Evolutionary conservation across 2,888 invertebrate species (phyloP).

Genomic region (Dasysyrphus albostriatus): DNA sequence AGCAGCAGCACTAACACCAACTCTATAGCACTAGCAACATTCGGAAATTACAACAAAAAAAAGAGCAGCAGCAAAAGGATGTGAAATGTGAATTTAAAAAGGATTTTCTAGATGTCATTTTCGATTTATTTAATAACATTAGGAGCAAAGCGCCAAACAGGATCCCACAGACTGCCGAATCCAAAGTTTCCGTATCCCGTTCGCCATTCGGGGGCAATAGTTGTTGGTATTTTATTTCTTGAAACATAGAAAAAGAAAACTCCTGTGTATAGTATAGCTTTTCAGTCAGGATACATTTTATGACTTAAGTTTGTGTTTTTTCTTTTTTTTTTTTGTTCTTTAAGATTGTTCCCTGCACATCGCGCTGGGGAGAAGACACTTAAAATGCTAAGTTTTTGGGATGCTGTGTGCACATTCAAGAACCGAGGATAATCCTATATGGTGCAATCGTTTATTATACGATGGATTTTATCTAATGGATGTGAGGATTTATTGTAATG

Average conservation of each 20-base stretch:
- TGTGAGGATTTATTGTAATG: slow-evolving; percentile 73
- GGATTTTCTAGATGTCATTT: slow-evolving; percentile 71
- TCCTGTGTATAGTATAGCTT: neutral
- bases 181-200: slow-evolving; percentile 16
- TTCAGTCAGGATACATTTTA: slow-evolving; percentile 62
- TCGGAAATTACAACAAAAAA: slow-evolving; percentile 9
- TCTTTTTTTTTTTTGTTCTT: neutral
- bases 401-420: slow-evolving; percentile 40
- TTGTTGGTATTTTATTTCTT: slow-evolving; percentile 55
- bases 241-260: neutral
- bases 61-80: slow-evolving; percentile 3
- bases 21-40: slow-evolving; percentile 9
- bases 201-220: slow-evolving; percentile 5
- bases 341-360: slow-evolving; percentile 57
- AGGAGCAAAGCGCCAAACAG: slow-evolving; percentile 41
- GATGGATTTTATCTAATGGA: slow-evolving; percentile 73
- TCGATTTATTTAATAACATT: slow-evolving; percentile 73
- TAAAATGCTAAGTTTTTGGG: slow-evolving; percentile 58
- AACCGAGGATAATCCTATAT: slow-evolving; percentile 56
- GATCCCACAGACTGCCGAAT: slow-evolving; percentile 20
- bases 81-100: slow-evolving; percentile 58
- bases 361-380: slow-evolving; percentile 19
- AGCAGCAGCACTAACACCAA: slow-evolving; percentile 6
- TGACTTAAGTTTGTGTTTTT: slow-evolving; percentile 50
- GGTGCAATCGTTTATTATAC: slow-evolving; percentile 69